Evolutionary conservation across 2,888 invertebrate species (phyloP), one percentile per base, ranked within the genome.

Genomic region (Ernsta delagoae): DNA sequence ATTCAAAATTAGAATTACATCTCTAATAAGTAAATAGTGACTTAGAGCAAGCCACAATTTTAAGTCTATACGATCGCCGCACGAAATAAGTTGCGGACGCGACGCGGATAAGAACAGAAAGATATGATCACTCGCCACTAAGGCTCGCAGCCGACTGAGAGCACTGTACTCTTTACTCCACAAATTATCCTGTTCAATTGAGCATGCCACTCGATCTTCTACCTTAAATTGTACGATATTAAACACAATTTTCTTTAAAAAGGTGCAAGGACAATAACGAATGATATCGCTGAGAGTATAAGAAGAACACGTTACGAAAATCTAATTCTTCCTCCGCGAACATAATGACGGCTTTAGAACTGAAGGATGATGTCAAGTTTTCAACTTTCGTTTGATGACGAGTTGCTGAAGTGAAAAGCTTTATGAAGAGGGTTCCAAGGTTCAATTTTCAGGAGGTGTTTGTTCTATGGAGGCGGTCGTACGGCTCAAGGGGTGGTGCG

Each of bases 401-500:
- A 78, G 80, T 77, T 71, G 77, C 71, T 70, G 70, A 75, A 74
- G 74, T 78, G 74, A 80, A 77, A 78, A 76, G 77, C 87, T 83
- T 79, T 92, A 88, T 86, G 79, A 74, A 77, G 77, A 79, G 75
- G 80, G 78, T 75, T 77, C 72, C 82, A 92, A 86, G 81, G 92
- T 88, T 88, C 86, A 90, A 84, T 86, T 92, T 92, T 78, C 86
- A 82, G 80, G 80, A 81, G 76, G 81, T 81, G 79, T 81, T 78
- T 79, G 75, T 74, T 73, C 75, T 74, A 85, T 84, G 85, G 88
- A 92, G 93, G 92, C 93, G 93, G 92, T 92, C 92, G 92, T 92
- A 92, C 88, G 87, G 87, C 85, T 89, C 78, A 77, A 92, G 92
- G 93, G 93, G 94, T 93, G 94, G 92, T 85, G 92, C 93, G 90